phyloP scores from a whole-genome alignment of 2,888 invertebrate species.

The Drosophila dives region DNA sequence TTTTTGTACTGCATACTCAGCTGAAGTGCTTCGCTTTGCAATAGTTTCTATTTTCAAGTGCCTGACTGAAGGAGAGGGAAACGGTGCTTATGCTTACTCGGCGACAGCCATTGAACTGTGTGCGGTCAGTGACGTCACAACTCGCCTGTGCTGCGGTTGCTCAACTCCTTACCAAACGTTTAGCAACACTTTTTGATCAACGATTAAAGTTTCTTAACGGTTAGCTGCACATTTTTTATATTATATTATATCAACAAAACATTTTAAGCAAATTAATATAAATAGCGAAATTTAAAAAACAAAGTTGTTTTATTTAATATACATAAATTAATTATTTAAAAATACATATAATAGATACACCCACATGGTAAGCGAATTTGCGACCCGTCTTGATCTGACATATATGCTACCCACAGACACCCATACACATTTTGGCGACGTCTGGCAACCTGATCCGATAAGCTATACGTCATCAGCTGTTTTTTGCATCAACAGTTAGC shows the following conservation, averaged over 20 bases:
- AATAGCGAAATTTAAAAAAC: background rate
- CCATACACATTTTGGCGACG: constrained; percentile 12
- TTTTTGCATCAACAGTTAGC: constrained; percentile 16
- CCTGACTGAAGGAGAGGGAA: background rate
- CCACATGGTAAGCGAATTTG: constrained; percentile 18
- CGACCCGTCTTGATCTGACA: constrained; percentile 2
- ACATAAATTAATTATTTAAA: background rate
- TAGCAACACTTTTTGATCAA: background rate
- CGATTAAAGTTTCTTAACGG: background rate
- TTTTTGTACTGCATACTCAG: constrained; percentile 35
- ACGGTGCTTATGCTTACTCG: constrained; percentile 2
- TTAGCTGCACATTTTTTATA: background rate
- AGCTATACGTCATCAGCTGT: constrained; percentile 22
- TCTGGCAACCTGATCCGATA: constrained; percentile 33
- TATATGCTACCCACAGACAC: constrained; percentile 13
- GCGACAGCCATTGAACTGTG: constrained; percentile 39
- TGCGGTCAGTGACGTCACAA: constrained; percentile 52
- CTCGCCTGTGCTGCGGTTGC: background rate
- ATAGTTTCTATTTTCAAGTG: constrained; percentile 19
- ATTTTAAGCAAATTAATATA: background rate
- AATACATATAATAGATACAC: background rate
- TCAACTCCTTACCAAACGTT: background rate
- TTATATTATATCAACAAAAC: background rate
- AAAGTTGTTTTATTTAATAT: background rate
- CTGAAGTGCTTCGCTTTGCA: constrained; percentile 47